Percentiles rank a stretch among this genome's conserved stretches.
phyloP scores from a whole-genome alignment of 1,140 invertebrate species.

The Neuroterus valhalla region DNA sequence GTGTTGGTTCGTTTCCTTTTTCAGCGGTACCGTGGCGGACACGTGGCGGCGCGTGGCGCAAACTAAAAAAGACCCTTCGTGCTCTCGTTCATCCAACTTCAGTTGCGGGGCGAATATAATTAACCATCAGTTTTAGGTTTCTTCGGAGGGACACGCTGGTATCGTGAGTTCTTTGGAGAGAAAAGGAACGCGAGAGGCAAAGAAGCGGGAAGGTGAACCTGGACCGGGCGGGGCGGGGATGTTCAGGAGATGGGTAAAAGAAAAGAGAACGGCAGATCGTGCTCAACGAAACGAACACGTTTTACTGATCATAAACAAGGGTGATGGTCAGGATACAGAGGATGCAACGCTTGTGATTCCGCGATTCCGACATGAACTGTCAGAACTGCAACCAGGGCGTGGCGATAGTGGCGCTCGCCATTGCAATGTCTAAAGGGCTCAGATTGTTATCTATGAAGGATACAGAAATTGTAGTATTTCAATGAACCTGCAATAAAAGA shows the following conservation, averaged over 20 bases:
- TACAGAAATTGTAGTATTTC: conserved; percentile 10
- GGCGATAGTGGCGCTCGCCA: conserved; percentile 10
- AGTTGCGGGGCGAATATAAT: conserved; percentile 70
- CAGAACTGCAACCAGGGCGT: conserved; percentile 22
- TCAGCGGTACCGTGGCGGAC: conserved; percentile 57
- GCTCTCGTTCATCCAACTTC: conserved; percentile 53
- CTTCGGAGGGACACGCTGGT: conserved; percentile 58
- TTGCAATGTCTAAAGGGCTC: conserved; percentile 19
- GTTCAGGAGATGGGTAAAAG: conserved; percentile 1
- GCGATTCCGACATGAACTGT: conserved; percentile 29
- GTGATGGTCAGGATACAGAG: conserved; percentile 26
- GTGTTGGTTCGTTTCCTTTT: conserved; percentile 66
- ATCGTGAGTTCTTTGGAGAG: conserved; percentile 21
- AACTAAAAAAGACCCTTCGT: conserved; percentile 70
- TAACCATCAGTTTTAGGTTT: conserved; percentile 75
- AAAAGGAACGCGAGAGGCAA: conserved; percentile 33
- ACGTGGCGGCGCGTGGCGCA: conserved; percentile 73
- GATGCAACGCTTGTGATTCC: conserved; percentile 17
- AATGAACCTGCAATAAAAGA: conserved; percentile 12
- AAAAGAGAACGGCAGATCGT: conserved; percentile 24
- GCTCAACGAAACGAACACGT: conserved; percentile 34
- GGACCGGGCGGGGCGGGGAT: conserved; percentile 1
- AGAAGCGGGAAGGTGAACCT: conserved; percentile 31
- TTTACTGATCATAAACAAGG: conserved; percentile 35
- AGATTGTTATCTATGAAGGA: not conserved